phyloP scores from a whole-genome alignment of 1,140 invertebrate genomes.

The Ceratosolen fusciceps region DNA sequence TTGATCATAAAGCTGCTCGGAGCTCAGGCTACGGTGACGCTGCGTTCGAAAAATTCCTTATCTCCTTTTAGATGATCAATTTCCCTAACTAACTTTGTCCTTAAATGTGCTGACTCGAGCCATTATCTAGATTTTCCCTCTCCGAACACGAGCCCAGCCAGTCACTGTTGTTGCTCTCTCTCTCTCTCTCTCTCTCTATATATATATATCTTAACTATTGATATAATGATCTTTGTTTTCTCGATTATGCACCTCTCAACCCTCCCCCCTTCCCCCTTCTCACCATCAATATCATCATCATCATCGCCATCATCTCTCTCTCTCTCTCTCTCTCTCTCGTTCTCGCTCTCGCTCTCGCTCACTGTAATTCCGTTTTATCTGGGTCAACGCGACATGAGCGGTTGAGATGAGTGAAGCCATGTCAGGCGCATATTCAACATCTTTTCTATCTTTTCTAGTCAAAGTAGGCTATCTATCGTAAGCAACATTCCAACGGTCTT shows the following conservation, averaged over 20 bases:
- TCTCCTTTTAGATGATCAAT: neutral
- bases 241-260: neutral
- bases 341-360: no score
- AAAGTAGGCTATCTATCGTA: constrained; percentile 25
- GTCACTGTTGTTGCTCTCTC: neutral
- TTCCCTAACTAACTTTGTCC: neutral
- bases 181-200: no score
- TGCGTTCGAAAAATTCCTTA: neutral
- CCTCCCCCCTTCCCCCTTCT: no score
- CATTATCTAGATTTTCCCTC: neutral
- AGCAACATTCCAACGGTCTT: constrained; percentile 10
- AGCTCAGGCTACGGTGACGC: neutral
- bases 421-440: neutral
- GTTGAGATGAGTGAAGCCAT: neutral
- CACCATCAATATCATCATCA: no score
- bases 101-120: neutral
- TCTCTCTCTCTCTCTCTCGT: no score
- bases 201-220: no score
- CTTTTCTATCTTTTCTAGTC: constrained; percentile 7
- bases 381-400: neutral
- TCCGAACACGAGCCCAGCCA: no score
- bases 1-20: neutral
- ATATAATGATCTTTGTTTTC: neutral
- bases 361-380: constrained; percentile 6
- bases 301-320: no score